phyloP scores from a whole-genome alignment of 2,797 vertebrate species.

The Setipinna tenuifilis region DNA sequence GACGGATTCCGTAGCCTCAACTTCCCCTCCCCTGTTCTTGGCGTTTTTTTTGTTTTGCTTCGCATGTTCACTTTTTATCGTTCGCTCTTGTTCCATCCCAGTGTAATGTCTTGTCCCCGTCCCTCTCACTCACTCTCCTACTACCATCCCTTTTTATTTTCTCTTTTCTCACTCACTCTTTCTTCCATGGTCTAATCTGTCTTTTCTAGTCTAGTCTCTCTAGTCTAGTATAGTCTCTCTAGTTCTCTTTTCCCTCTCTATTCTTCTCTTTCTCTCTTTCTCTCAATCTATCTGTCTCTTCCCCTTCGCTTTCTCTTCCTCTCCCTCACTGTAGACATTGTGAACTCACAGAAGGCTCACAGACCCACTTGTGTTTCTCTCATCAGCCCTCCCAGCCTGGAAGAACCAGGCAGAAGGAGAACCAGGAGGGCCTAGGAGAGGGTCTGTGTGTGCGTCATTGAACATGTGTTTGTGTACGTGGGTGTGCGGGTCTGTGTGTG shows the following conservation, averaged over 20 bases:
- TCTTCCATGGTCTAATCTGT: neutral
- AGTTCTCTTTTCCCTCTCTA: neutral
- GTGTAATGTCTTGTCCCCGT: neutral
- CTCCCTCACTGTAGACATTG: slow-evolving; percentile 24
- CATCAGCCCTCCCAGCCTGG: slow-evolving; percentile 51
- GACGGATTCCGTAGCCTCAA: neutral
- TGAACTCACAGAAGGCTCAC: slow-evolving; percentile 45
- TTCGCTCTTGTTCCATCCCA: too few species aligned
- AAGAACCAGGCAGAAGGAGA: slow-evolving; percentile 28
- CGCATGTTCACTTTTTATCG: neutral
- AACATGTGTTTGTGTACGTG: neutral
- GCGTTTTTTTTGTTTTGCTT: neutral
- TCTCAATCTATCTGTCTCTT: neutral
- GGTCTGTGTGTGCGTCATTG: neutral
- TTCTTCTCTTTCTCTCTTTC: neutral
- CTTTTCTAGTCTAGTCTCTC: neutral
- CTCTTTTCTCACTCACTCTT: neutral
- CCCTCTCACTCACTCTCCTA: neutral
- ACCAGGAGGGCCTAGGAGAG: slow-evolving; percentile 21
- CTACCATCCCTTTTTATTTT: neutral
- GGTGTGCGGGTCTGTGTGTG: neutral
- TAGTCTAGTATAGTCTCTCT: neutral
- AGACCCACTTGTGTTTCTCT: slow-evolving; percentile 56
- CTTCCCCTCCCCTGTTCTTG: neutral
- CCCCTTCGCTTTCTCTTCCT: slow-evolving; percentile 6